Evolutionary conservation across 2,888 invertebrate genomes (phyloP), one percentile per base, ranked within the genome.

Genomic region (Dryadula phaetusa): DNA sequence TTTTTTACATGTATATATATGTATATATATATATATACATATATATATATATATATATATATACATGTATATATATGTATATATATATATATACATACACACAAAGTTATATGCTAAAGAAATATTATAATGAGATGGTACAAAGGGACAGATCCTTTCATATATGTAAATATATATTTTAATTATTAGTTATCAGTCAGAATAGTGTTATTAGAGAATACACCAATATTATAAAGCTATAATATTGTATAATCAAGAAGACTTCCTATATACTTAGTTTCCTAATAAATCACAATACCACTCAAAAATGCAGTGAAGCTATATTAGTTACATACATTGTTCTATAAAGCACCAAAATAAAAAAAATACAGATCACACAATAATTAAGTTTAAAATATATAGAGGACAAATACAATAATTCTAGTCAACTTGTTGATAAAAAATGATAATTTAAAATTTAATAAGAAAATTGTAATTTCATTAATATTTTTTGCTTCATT

Each of bases 301-400:
- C 20, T 7, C 10, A 3, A 46, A 20, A 2, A 46, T 14, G 10
- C 46, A 46, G 3, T 3, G n/a, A 46, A 46, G 22, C 46, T 46
- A 22, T 22, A 20, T 22, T 46, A 46, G 18, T 56, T 37, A 37
- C 34, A 40, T 20, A 14, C 37, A 56, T 56, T 56, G 40, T 40
- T 56, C 37, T 56, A 40, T 40, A 56, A 22, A 40, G 22, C 22
- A 40, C 22, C 56, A 22, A 56, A 56, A 56, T 25, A 40, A 40
- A 22, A 40, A 56, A 37, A 40, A 56, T 20, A 16, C 56, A 56
- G 37, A 56, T 54, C 54, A 56, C 37, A 56, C 37, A 22, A 2
- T 34, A 28, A 28, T 56, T 40, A 56, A 56, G 37, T 56, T 56
- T 20, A 22, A 22, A 40, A 18, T 28, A 52, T 32, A 52, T 56